Base-by-base conservation (phyloP, 2,113 vertebrate genomes). In the Brachyhypopomus gauderio region DNA sequence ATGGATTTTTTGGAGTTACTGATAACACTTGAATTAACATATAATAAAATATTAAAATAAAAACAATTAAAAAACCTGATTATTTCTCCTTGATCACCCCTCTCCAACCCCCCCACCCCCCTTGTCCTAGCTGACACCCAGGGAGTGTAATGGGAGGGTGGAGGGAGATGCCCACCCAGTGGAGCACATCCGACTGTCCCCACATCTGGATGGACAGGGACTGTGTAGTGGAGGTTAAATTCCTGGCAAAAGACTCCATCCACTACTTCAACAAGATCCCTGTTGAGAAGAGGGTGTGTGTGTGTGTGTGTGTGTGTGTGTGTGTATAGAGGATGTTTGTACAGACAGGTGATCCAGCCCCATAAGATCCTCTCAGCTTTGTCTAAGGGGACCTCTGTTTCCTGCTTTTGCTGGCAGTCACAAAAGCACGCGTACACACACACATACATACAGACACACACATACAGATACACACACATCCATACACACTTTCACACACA, bases 241-340 rank as follows among this genome's bases (percentile, higher is more conserved):
- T 99, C 93, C 93, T 95, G 22, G 97, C 97, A 71, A 99, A 98
- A 86, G 97, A 99, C 84, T 98, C 97, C 84, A 99, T 99, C 89
- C 95, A 96, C 91, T 98, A 99, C 91, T 98, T 98, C 92, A 98
- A 99, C 93, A 98, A 97, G 86, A 96, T 98, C 79, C 96, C 97
- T 0, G 97, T 99, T 86, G 97, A 99, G 87, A 99, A 98, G 88
- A 94, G 97, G 94, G 97, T 98, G 86, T 95, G 96, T 55, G 12
- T 63, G 77, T 87, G 79, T 70, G 77, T 76, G 30, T 55, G 81
- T 81, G 81, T 67, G 75, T 80, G 75, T 16, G 64, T 70, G 48
- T 34, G 70, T 41, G 45, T 48, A 19, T 2, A 38, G 70, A 86
- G 85, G 87, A 90, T 89, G 88, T 88, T 90, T 91, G 78, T 67